Conservation (phyloP, 2,113 vertebrate species). For the Platichthys stellatus region DNA sequence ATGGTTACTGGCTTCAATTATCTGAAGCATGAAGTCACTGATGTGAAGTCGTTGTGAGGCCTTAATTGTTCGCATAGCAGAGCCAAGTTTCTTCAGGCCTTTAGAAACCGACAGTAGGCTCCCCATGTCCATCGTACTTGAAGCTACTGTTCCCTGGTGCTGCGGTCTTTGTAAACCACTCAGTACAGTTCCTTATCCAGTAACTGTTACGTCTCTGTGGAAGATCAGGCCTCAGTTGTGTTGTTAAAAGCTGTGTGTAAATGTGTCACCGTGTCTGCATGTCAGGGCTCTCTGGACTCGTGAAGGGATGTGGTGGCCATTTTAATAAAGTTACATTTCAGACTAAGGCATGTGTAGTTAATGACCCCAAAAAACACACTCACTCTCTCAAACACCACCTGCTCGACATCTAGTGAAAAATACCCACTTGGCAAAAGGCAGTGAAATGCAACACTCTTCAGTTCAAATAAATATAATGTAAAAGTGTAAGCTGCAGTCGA, state of each 20-base stretch:
- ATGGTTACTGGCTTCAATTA: conserved; percentile 63
- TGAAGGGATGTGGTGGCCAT: conserved; percentile 56
- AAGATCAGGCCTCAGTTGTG: conserved; percentile 23
- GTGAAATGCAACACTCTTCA: conserved; percentile 72
- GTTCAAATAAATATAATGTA: conserved; percentile 72
- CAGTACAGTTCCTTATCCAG: conserved; percentile 25
- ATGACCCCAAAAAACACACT: conserved; percentile 4
- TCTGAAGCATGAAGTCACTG: conserved; percentile 52
- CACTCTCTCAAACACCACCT: background rate
- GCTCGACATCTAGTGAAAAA: conserved; percentile 56
- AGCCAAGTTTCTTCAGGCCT: conserved; percentile 31
- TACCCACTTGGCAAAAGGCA: conserved; percentile 60
- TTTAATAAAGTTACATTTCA: conserved; percentile 73
- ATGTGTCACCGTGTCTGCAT: conserved; percentile 57
- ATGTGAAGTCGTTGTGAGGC: conserved; percentile 59
- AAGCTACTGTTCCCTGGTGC: conserved; percentile 39
- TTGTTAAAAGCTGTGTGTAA: conserved; percentile 47
- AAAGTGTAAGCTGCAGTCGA: conserved; percentile 56
- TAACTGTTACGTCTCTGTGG: conserved; percentile 33
- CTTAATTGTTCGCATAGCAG: conserved; percentile 44
- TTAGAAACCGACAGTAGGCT: conserved; percentile 43
- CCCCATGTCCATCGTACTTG: conserved; percentile 40
- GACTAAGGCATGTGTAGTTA: conserved; percentile 48
- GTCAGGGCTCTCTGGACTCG: conserved; percentile 42
- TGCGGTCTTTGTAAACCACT: conserved; percentile 45